These are phyloP conservation scores for Ranitomeya imitator DNA, from an alignment of 2,113 vertebrate genomes.

Conservation along the genomic window DNA sequence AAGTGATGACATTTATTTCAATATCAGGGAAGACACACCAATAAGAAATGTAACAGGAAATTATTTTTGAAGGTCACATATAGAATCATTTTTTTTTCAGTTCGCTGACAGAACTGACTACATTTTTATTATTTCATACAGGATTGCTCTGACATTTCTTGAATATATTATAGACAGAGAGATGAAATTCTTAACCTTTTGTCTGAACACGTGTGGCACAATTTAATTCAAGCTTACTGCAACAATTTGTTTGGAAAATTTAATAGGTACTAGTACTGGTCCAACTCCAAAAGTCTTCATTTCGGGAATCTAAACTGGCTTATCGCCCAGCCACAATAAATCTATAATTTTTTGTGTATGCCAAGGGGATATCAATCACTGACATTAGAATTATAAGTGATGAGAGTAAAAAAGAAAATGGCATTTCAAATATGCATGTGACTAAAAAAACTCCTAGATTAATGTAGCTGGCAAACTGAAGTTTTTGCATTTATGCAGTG, in stretches of 20 bases:
- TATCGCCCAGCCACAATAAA: constrained; percentile 46
- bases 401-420: constrained; percentile 41
- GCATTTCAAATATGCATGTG: constrained; percentile 41
- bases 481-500: background rate
- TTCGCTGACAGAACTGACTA: constrained; percentile 29
- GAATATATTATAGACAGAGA: constrained; percentile 26
- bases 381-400: constrained; percentile 33
- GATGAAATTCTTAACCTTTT: constrained; percentile 52
- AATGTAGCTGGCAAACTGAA: constrained; percentile 7
- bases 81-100: constrained; percentile 20
- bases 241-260: constrained; percentile 52
- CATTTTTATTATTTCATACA: constrained; percentile 40
- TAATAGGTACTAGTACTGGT: constrained; percentile 50
- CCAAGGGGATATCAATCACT: constrained; percentile 29
- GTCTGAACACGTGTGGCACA: constrained; percentile 31
- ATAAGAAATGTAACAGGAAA: constrained; percentile 50
- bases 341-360: constrained; percentile 34
- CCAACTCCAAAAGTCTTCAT: constrained; percentile 47
- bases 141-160: background rate
- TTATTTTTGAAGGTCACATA: constrained; percentile 57
- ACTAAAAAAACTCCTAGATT: constrained; percentile 28
- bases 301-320: constrained; percentile 46
- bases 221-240: constrained; percentile 44
- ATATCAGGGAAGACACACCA: constrained; percentile 28
- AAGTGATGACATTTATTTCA: constrained; percentile 54